Base-by-base conservation (phyloP, 2,888 invertebrate species). In the Clitarchus hookeri region DNA sequence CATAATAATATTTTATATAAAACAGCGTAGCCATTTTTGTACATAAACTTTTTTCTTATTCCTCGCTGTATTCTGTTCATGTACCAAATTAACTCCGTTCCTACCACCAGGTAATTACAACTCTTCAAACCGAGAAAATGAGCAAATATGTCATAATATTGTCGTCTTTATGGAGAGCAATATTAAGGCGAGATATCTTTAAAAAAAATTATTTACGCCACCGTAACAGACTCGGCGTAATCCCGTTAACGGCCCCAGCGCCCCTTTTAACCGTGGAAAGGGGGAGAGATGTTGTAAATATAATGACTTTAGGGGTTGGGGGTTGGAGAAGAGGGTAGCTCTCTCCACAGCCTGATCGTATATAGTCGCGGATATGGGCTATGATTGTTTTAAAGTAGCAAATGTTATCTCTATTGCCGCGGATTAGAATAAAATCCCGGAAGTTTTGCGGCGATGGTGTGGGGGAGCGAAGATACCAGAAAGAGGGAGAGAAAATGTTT, bases 321-420 rank as follows among this genome's bases (percentile, higher is more conserved):
- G 25, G 36, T 36, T 36, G 36, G 4, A 48, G 27, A 54, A 77
- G 85, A 77, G 83, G 85, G 77, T n/a, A 65, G n/a, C n/a, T n/a
- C 65, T 65, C 48, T 23, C 65, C n/a, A 23, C 65, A 8, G 65
- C n/a, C 65, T 4, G 78, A 6, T 84, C 84, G 54, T 84, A 84
- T 84, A 84, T 84, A 84, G 65, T n/a, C 23, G n/a, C 26, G 27
- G 65, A 53, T 54, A 25, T 23, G 26, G 19, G 85, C 85, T 85
- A 85, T 85, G 86, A 86, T 86, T 86, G 86, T 86, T 86, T 86
- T 86, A 86, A 86, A 86, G 84, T 85, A 65, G 86, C 79, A 85
- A 85, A 85, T 85, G 86, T 86, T 86, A 86, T 86, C 86, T 86
- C 85, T 86, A 86, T 86, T 86, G 86, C 86, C 86, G 82, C 26